These are phyloP conservation scores for Tetraodon nigroviridis DNA, from an alignment of 2,113 vertebrate genomes.

Conservation along the genomic window DNA sequence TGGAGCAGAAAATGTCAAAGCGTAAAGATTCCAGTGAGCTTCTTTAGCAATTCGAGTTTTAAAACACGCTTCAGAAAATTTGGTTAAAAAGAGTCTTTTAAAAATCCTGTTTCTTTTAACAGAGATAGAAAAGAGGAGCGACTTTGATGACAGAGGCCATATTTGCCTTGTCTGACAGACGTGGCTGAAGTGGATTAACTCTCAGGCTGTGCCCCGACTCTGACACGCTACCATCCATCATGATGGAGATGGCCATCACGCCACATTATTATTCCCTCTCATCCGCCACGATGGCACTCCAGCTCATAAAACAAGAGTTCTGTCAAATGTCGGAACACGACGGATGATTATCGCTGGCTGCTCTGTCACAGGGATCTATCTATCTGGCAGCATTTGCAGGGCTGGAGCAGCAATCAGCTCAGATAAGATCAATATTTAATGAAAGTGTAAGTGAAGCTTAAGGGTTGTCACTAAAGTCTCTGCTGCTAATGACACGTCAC, in stretches of 20 bases:
- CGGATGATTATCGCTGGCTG: slow-evolving; percentile 58
- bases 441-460: slow-evolving; percentile 70
- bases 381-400: slow-evolving; percentile 61
- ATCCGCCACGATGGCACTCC: slow-evolving; percentile 55
- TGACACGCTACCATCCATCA: slow-evolving; percentile 54
- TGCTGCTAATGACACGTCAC: slow-evolving; percentile 63
- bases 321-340: slow-evolving; percentile 63
- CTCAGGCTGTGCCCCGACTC: slow-evolving; percentile 40
- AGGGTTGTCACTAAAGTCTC: slow-evolving; percentile 66
- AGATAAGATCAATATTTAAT: slow-evolving; percentile 70
- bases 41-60: too few relatives aligned
- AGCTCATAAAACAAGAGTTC: slow-evolving; percentile 65
- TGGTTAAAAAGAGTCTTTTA: too few relatives aligned
- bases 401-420: slow-evolving; percentile 53
- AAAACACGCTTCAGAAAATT: too few relatives aligned
- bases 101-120: neutral
- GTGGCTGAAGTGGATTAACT: slow-evolving; percentile 53
- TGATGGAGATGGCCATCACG: slow-evolving; percentile 56
- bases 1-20: neutral
- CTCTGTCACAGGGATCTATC: slow-evolving; percentile 70
- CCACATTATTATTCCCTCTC: slow-evolving; percentile 66
- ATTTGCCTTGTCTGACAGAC: slow-evolving; percentile 24
- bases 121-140: slow-evolving; percentile 10
- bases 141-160: slow-evolving; percentile 20
- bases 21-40: neutral